Evolutionary conservation across 2,888 invertebrate species (phyloP), one percentile per base, ranked within the genome.

Genomic region (Abrostola tripartita): DNA sequence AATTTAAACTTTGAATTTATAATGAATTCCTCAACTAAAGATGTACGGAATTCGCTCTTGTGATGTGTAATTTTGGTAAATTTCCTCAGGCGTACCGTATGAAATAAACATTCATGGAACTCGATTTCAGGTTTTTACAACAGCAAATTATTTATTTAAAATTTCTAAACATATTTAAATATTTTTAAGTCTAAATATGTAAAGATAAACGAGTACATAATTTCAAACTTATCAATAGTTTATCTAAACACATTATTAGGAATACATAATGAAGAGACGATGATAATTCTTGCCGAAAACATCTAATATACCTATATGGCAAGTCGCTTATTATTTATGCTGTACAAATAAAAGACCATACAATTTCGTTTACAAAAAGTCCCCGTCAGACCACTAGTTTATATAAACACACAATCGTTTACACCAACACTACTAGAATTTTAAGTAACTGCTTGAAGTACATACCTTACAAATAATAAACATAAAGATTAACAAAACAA

Each of bases 1-100:
- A 91, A 90, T 92, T 91, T 87, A 86, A 91, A 90, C 89, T 91
- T 89, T 86, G 88, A 88, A 89, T 88, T 89, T 86, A 90, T 88
- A 88, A 90, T 85, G 85, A 90, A 89, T 89, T 86, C 83, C 82
- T 85, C 82, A 82, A 85, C 86, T 84, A 84, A 85, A 85, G 85
- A 87, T 86, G 85, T 85, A 86, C 83, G 84, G 59, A 82, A 85
- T 84, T 78, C 70, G 69, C 75, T 79, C 76, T 76, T 82, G 82
- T 83, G 85, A 86, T 80, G 82, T 85, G 82, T 86, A 84, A 85
- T 87, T 87, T 84, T 54, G 71, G 71, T 79, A 79, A 79, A 82
- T 82, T 78, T 71, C 74, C 78, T 71, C 67, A 54, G 69, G 76
- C 71, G 68, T 76, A 75, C 64, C 74, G 65, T 79, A 81, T 81